Percentiles rank a stretch among this genome's conserved stretches.
Evolutionary conservation across 2,888 invertebrate genomes (phyloP).

Genomic region (Cotesia congregata): DNA sequence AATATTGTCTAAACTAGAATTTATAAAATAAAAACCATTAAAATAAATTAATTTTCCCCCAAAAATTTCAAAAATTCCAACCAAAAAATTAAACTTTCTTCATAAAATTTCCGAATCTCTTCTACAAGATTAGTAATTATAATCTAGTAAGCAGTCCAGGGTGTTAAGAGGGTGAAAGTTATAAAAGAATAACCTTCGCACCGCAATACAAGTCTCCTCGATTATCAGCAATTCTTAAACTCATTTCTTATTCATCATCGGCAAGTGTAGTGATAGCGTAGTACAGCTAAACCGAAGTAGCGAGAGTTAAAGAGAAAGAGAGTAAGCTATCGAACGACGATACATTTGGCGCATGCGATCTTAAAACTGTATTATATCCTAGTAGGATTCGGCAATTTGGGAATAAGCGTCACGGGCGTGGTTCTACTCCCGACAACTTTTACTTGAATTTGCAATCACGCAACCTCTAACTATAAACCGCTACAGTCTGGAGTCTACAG

Average conservation of each 20-base stretch:
- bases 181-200: not conserved
- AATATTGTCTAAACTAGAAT: too few species aligned
- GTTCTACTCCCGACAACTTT: slow-evolving; percentile 23
- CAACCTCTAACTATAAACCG: slow-evolving; percentile 4
- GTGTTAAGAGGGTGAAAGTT: too few species aligned
- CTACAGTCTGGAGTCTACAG: not conserved
- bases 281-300: too few species aligned
- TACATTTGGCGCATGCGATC: slow-evolving; percentile 33
- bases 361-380: not conserved
- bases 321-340: slow-evolving; percentile 29
- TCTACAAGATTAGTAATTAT: too few species aligned
- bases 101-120: too few species aligned
- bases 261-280: not conserved
- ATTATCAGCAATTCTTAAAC: slow-evolving; percentile 32
- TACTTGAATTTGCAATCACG: slow-evolving; percentile 38
- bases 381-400: slow-evolving; percentile 32
- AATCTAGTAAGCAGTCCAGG: too few species aligned
- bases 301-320: not conserved
- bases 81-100: too few species aligned
- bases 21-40: too few species aligned
- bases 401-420: slow-evolving; percentile 28
- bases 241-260: slow-evolving; percentile 35
- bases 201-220: slow-evolving; percentile 10
- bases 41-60: too few species aligned
- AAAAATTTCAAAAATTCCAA: too few species aligned